Evolutionary conservation across 2,797 vertebrate species (phyloP).

Genomic region (Fratercula arctica): DNA sequence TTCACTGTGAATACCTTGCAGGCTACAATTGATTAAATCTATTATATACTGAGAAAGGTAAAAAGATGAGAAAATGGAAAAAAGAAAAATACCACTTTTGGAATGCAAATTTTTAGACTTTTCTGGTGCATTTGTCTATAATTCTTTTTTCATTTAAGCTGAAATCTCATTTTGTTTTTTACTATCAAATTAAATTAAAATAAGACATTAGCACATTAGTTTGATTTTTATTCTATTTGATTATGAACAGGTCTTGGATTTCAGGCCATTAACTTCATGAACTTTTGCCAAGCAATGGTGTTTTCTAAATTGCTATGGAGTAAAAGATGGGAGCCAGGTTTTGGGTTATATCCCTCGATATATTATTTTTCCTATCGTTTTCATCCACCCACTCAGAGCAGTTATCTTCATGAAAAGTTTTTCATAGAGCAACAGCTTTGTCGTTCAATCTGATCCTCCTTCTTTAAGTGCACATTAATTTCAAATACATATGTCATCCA

Average conservation of each 20-base stretch:
- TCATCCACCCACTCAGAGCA: background rate
- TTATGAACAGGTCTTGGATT: background rate
- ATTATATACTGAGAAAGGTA: background rate
- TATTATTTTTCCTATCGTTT: background rate
- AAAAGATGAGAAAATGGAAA: accelerated
- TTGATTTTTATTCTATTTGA: background rate
- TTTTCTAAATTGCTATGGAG: background rate
- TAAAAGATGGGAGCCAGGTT: background rate
- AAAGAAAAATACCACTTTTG: accelerated
- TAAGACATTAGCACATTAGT: background rate
- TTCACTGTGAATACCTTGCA: background rate
- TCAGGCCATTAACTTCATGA: background rate
- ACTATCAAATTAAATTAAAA: background rate
- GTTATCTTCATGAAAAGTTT: background rate
- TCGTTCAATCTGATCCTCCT: background rate
- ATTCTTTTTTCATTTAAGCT: background rate
- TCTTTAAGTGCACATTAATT: background rate
- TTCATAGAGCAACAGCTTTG: background rate
- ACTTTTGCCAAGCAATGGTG: background rate
- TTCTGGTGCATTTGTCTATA: background rate
- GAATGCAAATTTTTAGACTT: background rate
- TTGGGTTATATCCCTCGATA: background rate
- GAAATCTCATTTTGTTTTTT: background rate
- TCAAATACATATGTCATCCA: background rate
- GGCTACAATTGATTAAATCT: background rate